Conservation (phyloP, 2,888 invertebrate species). For the Leucoptera coffeella region DNA sequence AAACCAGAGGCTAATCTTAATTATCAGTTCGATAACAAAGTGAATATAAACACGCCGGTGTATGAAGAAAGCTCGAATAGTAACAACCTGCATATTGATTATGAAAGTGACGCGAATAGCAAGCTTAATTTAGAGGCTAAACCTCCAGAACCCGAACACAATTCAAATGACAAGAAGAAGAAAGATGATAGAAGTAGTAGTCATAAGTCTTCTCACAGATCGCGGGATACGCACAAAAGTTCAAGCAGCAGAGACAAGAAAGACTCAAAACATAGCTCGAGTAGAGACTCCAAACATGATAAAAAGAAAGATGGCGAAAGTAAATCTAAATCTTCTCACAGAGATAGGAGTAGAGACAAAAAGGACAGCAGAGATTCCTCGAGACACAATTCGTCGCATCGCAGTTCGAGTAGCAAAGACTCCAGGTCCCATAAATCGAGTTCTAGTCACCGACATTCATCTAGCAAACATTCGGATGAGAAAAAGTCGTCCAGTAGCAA, state of each 20-base stretch:
- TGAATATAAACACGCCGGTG: slow-evolving; percentile 30
- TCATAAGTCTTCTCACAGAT: slow-evolving; percentile 31
- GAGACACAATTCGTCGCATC: slow-evolving; percentile 28
- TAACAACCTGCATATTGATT: slow-evolving; percentile 36
- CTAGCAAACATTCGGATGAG: slow-evolving; percentile 25
- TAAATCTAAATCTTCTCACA: slow-evolving; percentile 26
- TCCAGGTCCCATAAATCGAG: slow-evolving; percentile 23
- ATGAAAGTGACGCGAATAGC: slow-evolving; percentile 42
- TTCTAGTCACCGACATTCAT: slow-evolving; percentile 16
- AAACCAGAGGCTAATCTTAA: slow-evolving; percentile 18
- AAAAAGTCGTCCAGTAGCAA: slow-evolving; percentile 26
- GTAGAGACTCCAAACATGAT: slow-evolving; percentile 28
- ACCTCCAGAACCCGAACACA: slow-evolving; percentile 19
- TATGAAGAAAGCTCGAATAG: slow-evolving; percentile 44
- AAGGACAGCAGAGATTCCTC: slow-evolving; percentile 34
- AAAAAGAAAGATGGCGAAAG: slow-evolving; percentile 30
- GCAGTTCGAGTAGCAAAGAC: slow-evolving; percentile 22
- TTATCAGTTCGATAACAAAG: slow-evolving; percentile 31
- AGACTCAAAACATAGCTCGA: slow-evolving; percentile 30
- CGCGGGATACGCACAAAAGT: slow-evolving; percentile 28
- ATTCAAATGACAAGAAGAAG: slow-evolving; percentile 25
- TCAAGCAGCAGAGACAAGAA: slow-evolving; percentile 33
- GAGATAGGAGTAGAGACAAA: slow-evolving; percentile 25
- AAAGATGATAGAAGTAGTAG: slow-evolving; percentile 28
- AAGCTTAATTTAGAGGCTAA: slow-evolving; percentile 30